These are phyloP conservation scores for Climacteris rufus DNA, from an alignment of 2,113 vertebrate genomes.

Conservation along the genomic window DNA sequence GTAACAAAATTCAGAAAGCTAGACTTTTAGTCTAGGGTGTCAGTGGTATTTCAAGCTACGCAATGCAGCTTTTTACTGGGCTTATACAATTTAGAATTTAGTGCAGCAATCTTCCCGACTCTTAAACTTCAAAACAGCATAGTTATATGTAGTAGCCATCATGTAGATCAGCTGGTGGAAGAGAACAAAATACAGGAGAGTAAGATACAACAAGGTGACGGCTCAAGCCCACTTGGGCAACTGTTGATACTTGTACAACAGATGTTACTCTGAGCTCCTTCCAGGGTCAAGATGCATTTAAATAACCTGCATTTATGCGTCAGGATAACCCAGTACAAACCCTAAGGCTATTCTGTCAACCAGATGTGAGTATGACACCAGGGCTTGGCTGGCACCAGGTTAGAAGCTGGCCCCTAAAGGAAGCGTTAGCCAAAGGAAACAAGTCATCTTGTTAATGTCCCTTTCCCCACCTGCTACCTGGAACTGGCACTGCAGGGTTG, in stretches of 20 bases:
- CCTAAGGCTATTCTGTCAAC: neutral
- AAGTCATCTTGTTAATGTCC: neutral
- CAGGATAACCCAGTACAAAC: neutral
- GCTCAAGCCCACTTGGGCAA: constrained; percentile 46
- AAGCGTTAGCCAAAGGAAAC: neutral
- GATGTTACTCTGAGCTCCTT: constrained; percentile 11
- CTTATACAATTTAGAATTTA: constrained; percentile 92
- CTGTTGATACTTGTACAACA: constrained; percentile 44
- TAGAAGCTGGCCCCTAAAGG: neutral
- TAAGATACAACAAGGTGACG: constrained; percentile 77
- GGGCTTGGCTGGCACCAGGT: neutral
- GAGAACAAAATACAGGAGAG: constrained; percentile 89
- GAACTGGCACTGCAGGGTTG: neutral
- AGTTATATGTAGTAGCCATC: constrained; percentile 99
- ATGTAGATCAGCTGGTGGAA: constrained; percentile 99
- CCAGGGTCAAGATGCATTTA: constrained; percentile 23
- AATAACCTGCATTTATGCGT: neutral
- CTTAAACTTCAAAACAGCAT: constrained; percentile 99
- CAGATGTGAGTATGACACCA: neutral
- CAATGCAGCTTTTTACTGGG: constrained; percentile 73
- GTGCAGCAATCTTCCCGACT: constrained; percentile 99
- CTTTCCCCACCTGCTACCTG: neutral
- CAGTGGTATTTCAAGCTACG: constrained; percentile 85
- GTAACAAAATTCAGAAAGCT: constrained; percentile 77
- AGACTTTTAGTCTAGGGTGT: constrained; percentile 85